Base-by-base conservation (phyloP, 2,888 invertebrate genomes). In the Neoaliturus tenellus region DNA sequence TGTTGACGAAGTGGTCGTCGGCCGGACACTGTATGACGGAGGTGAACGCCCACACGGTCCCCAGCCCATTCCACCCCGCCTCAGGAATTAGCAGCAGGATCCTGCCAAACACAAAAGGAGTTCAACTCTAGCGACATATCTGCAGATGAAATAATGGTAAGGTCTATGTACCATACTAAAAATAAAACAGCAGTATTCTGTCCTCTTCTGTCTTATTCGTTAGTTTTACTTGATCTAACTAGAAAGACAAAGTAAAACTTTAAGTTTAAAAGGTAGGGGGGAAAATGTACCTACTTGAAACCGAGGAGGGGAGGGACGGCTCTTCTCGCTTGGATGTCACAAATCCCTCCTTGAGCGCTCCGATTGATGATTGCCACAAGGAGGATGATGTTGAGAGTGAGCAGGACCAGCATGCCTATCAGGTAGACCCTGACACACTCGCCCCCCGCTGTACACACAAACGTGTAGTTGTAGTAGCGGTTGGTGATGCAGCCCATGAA, bases 11-110 rank as follows among this genome's bases (percentile, higher is more conserved):
- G 87, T 93, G 92, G 88, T 94, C 94, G 73, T 93, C 93, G 85
- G 93, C 93, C 25, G 93, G 92, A 90, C 96, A 96, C 44, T 93
- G 91, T 80, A 96, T 93, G 33, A 93, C 90, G 86, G 94, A 93
- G 88, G 94, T 95, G 89, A 95, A 95, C 87, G 95, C 94, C 96
- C 96, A 96, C 90, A 96, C 93, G 3, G 96, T 96, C 8, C 97
- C 96, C 90, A 97, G 92, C 82, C 95, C 92, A 88, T 97, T 97
- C 92, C 97, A 94, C 3, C 93, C 93, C 23, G 96, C 92, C 91
- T 98, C 97, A 14, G 96, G 95, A 33, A 97, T 88, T 87, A 96
- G 93, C 84, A 97, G 90, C 85, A 95, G 91, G 86, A 97, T 92
- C 90, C 96, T 95, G 91, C n/a, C 91, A 90, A 85, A 87, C 87